Base-by-base conservation (phyloP, 1,140 invertebrate genomes). In the Cephus cinctus region DNA sequence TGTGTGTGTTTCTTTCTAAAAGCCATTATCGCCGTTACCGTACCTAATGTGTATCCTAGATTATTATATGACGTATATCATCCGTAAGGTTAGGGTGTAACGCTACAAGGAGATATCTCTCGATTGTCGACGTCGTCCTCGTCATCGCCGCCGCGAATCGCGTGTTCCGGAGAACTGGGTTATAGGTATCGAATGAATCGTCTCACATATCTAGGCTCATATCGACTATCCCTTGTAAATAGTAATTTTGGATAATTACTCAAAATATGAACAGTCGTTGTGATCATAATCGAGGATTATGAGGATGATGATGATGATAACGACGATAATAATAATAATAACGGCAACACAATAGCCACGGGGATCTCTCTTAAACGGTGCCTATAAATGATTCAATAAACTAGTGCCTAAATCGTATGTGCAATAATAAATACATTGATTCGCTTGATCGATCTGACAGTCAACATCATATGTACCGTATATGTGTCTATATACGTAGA, bases 381-480 rank as follows among this genome's bases (percentile, higher is more conserved):
- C 70, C 70, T 71, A 66, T n/a, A 65, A 61, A 59, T 61, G 36
- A 63, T 65, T 54, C 59, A 63, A 61, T 63, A 69, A 68, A 67
- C 54, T 66, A 73, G 69, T 73, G 69, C 69, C 69, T 72, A 61
- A 50, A 54, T 46, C 41, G 42, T 48, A 47, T 30, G 54, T 56
- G 59, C 52, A 57, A 62, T 61, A 62, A 55, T 49, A 47, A 36
- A 38, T 27, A 56, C n/a, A n/a, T n/a, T n/a, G n/a, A 27, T n/a
- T 27, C 25, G 25, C 25, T n/a, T 27, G 25, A 27, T n/a, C 25
- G 25, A 27, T n/a, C 25, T n/a, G n/a, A n/a, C n/a, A n/a, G n/a
- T n/a, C n/a, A n/a, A n/a, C n/a, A n/a, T n/a, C n/a, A n/a, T n/a
- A n/a, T n/a, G n/a, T n/a, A n/a, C n/a, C n/a, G n/a, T n/a, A n/a